Percentiles rank a stretch among this genome's conserved stretches.
Evolutionary conservation across 2,113 vertebrate species (phyloP).

Genomic region (Dasypus novemcinctus): DNA sequence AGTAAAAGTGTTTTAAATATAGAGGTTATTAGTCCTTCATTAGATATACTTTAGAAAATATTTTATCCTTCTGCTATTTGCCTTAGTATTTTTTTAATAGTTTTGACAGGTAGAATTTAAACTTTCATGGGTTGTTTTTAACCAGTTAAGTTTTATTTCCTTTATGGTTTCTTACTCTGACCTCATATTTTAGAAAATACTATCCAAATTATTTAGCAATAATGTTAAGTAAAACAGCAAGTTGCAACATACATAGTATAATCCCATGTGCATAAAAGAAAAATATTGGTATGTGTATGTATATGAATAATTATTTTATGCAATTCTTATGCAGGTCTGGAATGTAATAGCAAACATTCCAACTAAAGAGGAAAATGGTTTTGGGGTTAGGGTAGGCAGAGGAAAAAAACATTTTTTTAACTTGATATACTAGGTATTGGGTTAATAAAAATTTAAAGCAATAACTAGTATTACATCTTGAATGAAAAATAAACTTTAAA

Average conservation of each 20-base stretch:
- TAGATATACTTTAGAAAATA: slow-evolving; percentile 12
- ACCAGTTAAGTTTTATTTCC: not conserved
- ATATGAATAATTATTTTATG: not conserved
- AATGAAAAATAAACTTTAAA: slow-evolving; percentile 30
- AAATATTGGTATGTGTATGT: not conserved
- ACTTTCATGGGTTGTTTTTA: slow-evolving; percentile 12
- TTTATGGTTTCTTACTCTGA: not conserved
- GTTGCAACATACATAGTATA: not conserved
- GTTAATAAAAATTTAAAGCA: not conserved
- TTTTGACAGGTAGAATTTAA: not conserved
- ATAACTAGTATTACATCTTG: not conserved
- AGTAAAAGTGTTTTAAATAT: slow-evolving; percentile 30
- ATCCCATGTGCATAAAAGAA: not conserved
- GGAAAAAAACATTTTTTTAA: slow-evolving; percentile 23
- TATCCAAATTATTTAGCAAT: not conserved
- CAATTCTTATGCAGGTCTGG: not conserved
- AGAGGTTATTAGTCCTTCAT: not conserved
- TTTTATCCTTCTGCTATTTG: not conserved
- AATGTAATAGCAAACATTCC: slow-evolving; percentile 25
- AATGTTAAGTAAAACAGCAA: not conserved
- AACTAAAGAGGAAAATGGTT: not conserved
- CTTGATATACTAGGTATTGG: not conserved
- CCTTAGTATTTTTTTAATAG: slow-evolving; percentile 1
- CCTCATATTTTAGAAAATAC: not conserved
- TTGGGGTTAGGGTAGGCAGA: not conserved